phyloP scores from a whole-genome alignment of 2,797 vertebrate genomes.

The Selene dorsalis region DNA sequence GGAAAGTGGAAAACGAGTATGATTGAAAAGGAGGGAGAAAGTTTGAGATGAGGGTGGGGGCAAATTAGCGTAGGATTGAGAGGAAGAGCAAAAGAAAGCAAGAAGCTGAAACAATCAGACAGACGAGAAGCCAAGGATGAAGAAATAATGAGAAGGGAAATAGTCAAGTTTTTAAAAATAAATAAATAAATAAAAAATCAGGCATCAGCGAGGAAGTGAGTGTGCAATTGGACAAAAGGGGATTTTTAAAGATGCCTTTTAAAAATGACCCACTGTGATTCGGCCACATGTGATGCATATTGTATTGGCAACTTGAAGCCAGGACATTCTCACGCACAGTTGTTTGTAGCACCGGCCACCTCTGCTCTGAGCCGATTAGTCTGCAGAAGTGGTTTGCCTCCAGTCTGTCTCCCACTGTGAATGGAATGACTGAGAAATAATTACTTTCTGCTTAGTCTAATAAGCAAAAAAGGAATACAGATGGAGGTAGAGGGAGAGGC shows the following conservation, averaged over 20 bases:
- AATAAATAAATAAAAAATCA: constrained; percentile 24
- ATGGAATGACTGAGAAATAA: constrained; percentile 74
- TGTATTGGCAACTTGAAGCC: constrained; percentile 48
- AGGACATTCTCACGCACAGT: constrained; percentile 31
- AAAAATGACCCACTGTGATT: constrained; percentile 36
- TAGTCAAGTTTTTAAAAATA: neutral
- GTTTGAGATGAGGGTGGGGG: constrained; percentile 40
- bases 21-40: constrained; percentile 43
- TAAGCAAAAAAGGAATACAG: constrained; percentile 68
- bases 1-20: constrained; percentile 28
- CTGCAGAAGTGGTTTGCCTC: constrained; percentile 64
- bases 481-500: constrained; percentile 53
- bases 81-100: constrained; percentile 16
- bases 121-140: constrained; percentile 33
- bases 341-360: constrained; percentile 49
- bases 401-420: constrained; percentile 63
- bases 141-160: constrained; percentile 32
- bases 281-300: constrained; percentile 17
- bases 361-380: constrained; percentile 63
- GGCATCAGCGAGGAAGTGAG: neutral
- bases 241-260: constrained; percentile 43
- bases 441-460: constrained; percentile 74
- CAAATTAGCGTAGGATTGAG: constrained; percentile 45
- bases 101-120: constrained; percentile 37
- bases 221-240: constrained; percentile 28